Base-by-base conservation (phyloP, 1,140 invertebrate genomes). In the Antheraea mylitta region DNA sequence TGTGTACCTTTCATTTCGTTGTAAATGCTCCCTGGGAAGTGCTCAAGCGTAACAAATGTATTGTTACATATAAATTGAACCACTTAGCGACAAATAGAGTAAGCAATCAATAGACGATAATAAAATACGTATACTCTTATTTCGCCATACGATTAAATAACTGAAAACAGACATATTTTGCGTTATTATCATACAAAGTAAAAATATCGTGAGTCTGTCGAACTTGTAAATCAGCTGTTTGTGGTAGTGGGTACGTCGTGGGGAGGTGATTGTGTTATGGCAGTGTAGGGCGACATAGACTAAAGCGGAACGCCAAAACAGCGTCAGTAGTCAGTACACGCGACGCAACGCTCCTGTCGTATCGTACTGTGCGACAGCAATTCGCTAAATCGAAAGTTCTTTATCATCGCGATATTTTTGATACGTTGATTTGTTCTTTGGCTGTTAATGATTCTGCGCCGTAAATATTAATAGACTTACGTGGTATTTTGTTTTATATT, bases 221-320 rank as follows among this genome's bases (percentile, higher is more conserved):
- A 16, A 53, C 45, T 53, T 53, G 74, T 85, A 81, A 88, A 90
- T 89, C 88, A 90, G 88, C 88, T 90, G 88, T 87, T 87, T 60
- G 71, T 69, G 75, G 72, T 74, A 73, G 84, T 19, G 71, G 80
- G 7, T 4, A 30, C 22, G 22, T 30, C 22, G 22, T 4, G 82
- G 79, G 80, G 78, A 80, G 78, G 75, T 73, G 73, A 68, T 71
- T 74, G 73, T 79, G 71, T 62, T 71, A 70, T 68, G 66, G 9
- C 45, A 53, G 66, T 66, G 67, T 61, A 36, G 60, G 60, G 11
- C 45, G 9, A 53, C 45, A 13, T 72, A 75, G 67, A 64, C 61
- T 69, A 71, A 71, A 69, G 67, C 65, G 69, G 75, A 30, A 70
- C 73, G 74, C 72, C 73, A 71, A 68, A 75, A 75, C 76, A 78